Evolutionary conservation across 2,113 vertebrate genomes (phyloP), one percentile per base, ranked within the genome.

Genomic region (Misgurnus mizolepis): DNA sequence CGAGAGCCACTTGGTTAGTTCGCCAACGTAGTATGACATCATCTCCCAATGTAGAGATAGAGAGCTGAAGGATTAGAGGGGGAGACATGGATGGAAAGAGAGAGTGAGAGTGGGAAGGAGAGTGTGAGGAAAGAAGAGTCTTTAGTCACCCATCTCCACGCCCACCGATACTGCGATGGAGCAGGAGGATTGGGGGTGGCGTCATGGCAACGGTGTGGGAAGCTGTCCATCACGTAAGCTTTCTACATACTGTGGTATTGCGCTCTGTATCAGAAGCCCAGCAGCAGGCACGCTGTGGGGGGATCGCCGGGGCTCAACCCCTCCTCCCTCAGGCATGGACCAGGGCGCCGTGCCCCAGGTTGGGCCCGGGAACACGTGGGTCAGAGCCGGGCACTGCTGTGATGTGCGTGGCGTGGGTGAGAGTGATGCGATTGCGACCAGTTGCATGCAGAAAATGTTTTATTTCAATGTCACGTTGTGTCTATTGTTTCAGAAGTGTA

Each of bases 111-210:
- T 55, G 76, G 67, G 73, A 66, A 81, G 67, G 39, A 79, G 67
- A 68, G 50, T 65, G 60, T 67, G 55, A 76, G 74, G 70, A 77
- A 80, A 72, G 53, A 80, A 65, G 67, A 79, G 18, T 85, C 78
- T 86, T 88, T 87, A 88, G 86, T 88, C 87, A 88, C 82, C 78
- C 86, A 84, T 62, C 85, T 86, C 82, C 84, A 85, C 87, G 73
- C 86, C 86, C 83, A 86, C 85, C 82, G 64, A 22, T 76, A 64
- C 82, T 66, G 78, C 68, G 80, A 84, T 82, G 83, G 60, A 81
- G 79, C 67, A 79, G 83, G 86, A 81, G 85, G 84, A 81, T 73
- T 76, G 85, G 83, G 68, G 85, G 81, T 15, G 82, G 83, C 69
- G 85, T 82, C 85, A 88, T 88, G 82, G 88, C 82, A 88, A 88